Evolutionary conservation across 2,888 invertebrate species (phyloP).

Genomic region (Pheosia gnoma): DNA sequence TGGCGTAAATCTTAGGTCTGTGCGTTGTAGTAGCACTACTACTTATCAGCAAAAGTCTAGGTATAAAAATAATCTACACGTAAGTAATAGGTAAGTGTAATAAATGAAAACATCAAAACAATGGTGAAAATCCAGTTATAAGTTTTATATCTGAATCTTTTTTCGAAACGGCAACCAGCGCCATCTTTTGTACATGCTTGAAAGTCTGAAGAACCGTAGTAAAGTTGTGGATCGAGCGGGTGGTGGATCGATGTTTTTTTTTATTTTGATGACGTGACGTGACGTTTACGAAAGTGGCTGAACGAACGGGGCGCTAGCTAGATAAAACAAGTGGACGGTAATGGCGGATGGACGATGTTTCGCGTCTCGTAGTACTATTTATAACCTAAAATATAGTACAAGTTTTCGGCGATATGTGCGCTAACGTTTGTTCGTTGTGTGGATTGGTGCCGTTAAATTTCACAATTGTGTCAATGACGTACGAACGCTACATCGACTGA

Average conservation of each 20-base stretch:
- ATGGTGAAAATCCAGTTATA: slow-evolving; percentile 31
- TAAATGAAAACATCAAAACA: slow-evolving; percentile 11
- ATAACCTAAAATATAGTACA: slow-evolving; percentile 84
- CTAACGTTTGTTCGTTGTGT: slow-evolving; percentile 81
- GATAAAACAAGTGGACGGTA: slow-evolving; percentile 78
- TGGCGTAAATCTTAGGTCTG: too few species aligned
- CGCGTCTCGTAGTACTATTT: slow-evolving; percentile 84
- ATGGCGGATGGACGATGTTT: slow-evolving; percentile 84
- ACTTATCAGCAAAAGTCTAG: too few species aligned
- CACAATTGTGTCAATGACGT: slow-evolving; percentile 80
- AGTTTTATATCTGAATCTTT: not conserved
- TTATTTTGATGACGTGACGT: slow-evolving; percentile 77
- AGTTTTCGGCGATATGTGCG: slow-evolving; percentile 84
- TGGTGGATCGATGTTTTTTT: slow-evolving; percentile 47
- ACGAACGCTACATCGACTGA: slow-evolving; percentile 76
- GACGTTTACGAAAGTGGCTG: slow-evolving; percentile 67
- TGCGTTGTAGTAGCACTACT: not conserved
- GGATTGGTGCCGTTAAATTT: slow-evolving; percentile 80
- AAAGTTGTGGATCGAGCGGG: slow-evolving; percentile 30
- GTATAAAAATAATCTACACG: too few species aligned
- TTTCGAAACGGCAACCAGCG: slow-evolving; percentile 44
- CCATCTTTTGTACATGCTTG: slow-evolving; percentile 52
- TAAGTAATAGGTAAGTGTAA: not conserved
- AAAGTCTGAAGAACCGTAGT: slow-evolving; percentile 18
- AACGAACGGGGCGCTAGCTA: slow-evolving; percentile 68